Evolutionary conservation across 2,113 vertebrate genomes (phyloP).

Genomic region (Heterochromis multidens): DNA sequence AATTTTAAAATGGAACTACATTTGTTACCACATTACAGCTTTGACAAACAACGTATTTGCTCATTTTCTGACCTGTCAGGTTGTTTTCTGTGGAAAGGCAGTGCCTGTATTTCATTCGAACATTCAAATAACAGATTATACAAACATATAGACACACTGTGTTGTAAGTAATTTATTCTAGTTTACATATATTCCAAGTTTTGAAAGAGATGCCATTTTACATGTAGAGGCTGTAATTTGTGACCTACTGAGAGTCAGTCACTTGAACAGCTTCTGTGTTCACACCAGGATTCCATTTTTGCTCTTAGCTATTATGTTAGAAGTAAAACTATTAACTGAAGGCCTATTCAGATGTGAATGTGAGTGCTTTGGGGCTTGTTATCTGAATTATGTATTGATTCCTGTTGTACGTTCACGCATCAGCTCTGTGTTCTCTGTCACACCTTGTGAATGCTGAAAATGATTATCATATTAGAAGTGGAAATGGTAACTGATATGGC

Average conservation of each 20-base stretch:
- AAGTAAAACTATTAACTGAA: constrained; percentile 13
- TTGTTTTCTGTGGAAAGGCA: neutral
- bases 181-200: neutral
- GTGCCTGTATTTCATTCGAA: neutral
- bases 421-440: constrained; percentile 12
- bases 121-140: neutral
- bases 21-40: neutral
- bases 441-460: constrained; percentile 20
- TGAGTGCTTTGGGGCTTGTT: neutral
- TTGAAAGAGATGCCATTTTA: neutral
- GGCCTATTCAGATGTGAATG: constrained; percentile 4
- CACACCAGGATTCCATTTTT: neutral
- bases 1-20: neutral
- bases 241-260: neutral
- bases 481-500: neutral
- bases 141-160: neutral
- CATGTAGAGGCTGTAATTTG: neutral
- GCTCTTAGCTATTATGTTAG: neutral
- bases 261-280: neutral
- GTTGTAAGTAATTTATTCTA: neutral
- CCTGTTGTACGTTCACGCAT: neutral
- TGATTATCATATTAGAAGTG: neutral
- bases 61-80: neutral
- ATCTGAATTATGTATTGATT: constrained; percentile 37
- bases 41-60: neutral